These are phyloP conservation scores for Prionailurus viverrinus DNA, from an alignment of 2,113 vertebrate species.

Conservation along the genomic window DNA sequence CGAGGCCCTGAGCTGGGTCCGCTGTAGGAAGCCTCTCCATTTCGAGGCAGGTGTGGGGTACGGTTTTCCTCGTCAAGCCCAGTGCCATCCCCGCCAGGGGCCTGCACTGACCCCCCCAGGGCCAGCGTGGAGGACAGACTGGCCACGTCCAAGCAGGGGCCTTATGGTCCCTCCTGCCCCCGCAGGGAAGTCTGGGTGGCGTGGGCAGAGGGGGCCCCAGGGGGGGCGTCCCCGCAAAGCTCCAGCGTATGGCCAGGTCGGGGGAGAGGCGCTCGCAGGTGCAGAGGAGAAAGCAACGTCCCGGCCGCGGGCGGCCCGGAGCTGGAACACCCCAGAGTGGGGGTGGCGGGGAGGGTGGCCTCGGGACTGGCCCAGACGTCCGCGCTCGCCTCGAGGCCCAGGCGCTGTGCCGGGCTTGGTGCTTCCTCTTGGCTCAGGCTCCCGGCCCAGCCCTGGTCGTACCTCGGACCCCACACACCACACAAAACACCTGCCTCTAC, in stretches of 20 bases:
- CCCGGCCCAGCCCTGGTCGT: too few species aligned
- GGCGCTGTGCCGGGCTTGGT: neutral
- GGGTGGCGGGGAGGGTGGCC: neutral
- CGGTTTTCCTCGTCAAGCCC: fast-evolving
- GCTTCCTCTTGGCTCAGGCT: neutral
- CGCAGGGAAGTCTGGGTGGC: neutral
- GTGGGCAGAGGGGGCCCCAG: neutral
- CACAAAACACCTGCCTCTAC: neutral
- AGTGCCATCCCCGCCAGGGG: fast-evolving
- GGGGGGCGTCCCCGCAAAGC: neutral
- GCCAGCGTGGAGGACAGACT: neutral
- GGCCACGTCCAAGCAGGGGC: fast-evolving
- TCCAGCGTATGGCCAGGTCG: neutral
- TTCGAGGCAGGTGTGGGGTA: fast-evolving
- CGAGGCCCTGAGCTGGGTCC: neutral
- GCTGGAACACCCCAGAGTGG: neutral
- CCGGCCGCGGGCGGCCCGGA: neutral
- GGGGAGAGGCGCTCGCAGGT: too few species aligned
- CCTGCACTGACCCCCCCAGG: neutral
- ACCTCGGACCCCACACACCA: too few species aligned
- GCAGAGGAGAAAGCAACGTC: neutral
- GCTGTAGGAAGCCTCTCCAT: neutral
- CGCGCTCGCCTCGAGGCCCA: fast-evolving
- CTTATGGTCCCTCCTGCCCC: fast-evolving
- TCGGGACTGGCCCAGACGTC: neutral